A percentile compares a stretch with the other conserved stretches of the same genome.
phyloP scores from a whole-genome alignment of 2,888 invertebrate species.

The Coenonympha arcania region DNA sequence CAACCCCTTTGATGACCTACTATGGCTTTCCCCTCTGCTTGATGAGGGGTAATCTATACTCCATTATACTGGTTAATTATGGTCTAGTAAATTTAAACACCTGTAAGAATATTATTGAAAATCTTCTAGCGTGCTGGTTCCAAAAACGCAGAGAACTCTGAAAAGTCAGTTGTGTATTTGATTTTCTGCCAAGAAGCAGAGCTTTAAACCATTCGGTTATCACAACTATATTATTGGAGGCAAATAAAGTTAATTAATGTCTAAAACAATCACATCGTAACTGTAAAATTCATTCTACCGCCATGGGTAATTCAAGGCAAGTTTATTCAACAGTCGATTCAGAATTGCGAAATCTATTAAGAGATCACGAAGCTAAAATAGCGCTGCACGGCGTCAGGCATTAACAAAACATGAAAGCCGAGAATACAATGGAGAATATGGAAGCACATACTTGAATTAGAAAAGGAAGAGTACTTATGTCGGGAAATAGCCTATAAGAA shows the following conservation, averaged over 20 bases:
- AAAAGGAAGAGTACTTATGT: constrained; percentile 10
- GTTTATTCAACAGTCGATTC: constrained; percentile 44
- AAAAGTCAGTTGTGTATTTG: no score
- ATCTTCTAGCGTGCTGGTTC: no score
- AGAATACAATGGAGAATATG: constrained; percentile 46
- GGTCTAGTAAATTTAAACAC: no score
- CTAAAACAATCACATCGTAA: constrained; percentile 12
- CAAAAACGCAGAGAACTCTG: no score
- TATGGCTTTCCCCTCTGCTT: no score
- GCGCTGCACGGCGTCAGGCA: constrained; percentile 43
- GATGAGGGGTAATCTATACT: no score
- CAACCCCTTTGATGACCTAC: no score
- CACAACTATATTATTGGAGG: neutral
- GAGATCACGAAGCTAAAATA: constrained; percentile 66
- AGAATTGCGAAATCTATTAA: constrained; percentile 56
- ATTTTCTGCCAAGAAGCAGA: no score
- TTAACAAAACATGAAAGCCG: constrained; percentile 45
- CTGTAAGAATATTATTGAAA: no score
- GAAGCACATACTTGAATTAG: constrained; percentile 28
- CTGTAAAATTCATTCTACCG: constrained; percentile 29
- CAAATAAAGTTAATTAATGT: constrained; percentile 15
- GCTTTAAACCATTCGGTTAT: no score
- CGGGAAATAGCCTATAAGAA: constrained; percentile 4
- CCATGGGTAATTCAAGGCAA: constrained; percentile 35
- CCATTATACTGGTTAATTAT: no score